Conservation (phyloP, 2,888 invertebrate genomes). For the Cetonia aurata region DNA sequence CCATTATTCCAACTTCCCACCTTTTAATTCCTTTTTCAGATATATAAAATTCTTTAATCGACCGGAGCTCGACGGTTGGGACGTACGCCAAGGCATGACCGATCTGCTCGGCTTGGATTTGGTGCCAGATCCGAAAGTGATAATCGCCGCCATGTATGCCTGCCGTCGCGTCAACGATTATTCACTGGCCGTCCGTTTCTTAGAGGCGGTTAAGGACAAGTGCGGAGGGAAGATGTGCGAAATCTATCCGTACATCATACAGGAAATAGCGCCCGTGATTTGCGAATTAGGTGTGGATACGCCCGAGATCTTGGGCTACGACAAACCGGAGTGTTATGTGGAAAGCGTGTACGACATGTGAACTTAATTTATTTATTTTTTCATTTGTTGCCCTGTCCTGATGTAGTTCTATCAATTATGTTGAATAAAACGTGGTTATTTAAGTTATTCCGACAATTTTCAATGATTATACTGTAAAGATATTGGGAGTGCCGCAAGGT, state of each 20-base stretch:
- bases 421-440: too few species aligned
- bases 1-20: slow-evolving; percentile 1
- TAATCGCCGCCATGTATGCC: slow-evolving; percentile 72
- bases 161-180: slow-evolving; percentile 77
- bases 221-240: slow-evolving; percentile 80
- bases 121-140: slow-evolving; percentile 73
- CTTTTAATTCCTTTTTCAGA: slow-evolving; percentile 64
- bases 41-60: slow-evolving; percentile 88
- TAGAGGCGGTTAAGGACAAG: slow-evolving; percentile 92
- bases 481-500: too few species aligned
- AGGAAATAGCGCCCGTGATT: slow-evolving; percentile 91
- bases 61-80: slow-evolving; percentile 90
- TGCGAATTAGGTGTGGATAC: slow-evolving; percentile 93
- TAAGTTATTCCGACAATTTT: too few species aligned
- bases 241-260: slow-evolving; percentile 88
- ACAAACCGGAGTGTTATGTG: slow-evolving; percentile 93
- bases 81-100: slow-evolving; percentile 70
- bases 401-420: too few species aligned
- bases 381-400: too few species aligned
- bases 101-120: slow-evolving; percentile 71
- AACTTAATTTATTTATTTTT: neutral
- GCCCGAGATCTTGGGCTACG: slow-evolving; percentile 95
- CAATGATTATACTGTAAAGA: too few species aligned
- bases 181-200: slow-evolving; percentile 77
- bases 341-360: slow-evolving; percentile 76